Percentiles rank a stretch among this genome's conserved stretches.
Conservation (phyloP, 2,888 invertebrate species). For the Leptopilina syphax region DNA sequence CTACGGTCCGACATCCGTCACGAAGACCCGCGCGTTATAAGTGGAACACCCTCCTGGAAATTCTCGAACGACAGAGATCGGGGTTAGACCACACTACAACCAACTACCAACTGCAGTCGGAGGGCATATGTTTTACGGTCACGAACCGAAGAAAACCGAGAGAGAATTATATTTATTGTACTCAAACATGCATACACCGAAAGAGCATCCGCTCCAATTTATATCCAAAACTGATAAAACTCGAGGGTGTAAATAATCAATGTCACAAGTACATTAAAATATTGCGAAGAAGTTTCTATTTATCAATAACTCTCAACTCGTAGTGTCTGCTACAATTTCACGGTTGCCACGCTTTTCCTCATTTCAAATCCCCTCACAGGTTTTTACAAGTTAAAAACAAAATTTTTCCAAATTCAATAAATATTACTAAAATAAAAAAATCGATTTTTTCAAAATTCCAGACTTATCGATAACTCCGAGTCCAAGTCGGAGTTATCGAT, state of each 20-base stretch:
- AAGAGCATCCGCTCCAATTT: conserved; percentile 30
- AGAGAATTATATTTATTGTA: conserved; percentile 38
- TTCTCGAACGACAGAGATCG: conserved; percentile 47
- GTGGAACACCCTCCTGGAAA: conserved; percentile 62
- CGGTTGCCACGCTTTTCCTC: too few relatives aligned
- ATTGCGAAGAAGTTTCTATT: too few relatives aligned
- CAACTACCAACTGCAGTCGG: conserved; percentile 36
- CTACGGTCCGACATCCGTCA: conserved; percentile 75
- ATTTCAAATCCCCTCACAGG: too few relatives aligned
- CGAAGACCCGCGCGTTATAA: conserved; percentile 69
- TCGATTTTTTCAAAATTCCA: too few relatives aligned
- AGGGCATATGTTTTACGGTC: conserved; percentile 35
- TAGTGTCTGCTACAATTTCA: too few relatives aligned
- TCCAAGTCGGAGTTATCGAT: too few relatives aligned
- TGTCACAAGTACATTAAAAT: too few relatives aligned
- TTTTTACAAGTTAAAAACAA: too few relatives aligned
- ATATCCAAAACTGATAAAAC: conserved; percentile 21
- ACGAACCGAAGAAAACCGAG: conserved; percentile 29
- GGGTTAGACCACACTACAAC: conserved; percentile 36
- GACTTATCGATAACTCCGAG: too few relatives aligned
- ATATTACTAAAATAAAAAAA: too few relatives aligned
- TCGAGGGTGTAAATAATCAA: neutral
- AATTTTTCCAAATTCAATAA: too few relatives aligned
- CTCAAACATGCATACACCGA: conserved; percentile 31
- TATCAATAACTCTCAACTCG: too few relatives aligned